These are phyloP conservation scores for Micrasema minimum DNA, from an alignment of 1,140 invertebrate species.

Conservation along the genomic window DNA sequence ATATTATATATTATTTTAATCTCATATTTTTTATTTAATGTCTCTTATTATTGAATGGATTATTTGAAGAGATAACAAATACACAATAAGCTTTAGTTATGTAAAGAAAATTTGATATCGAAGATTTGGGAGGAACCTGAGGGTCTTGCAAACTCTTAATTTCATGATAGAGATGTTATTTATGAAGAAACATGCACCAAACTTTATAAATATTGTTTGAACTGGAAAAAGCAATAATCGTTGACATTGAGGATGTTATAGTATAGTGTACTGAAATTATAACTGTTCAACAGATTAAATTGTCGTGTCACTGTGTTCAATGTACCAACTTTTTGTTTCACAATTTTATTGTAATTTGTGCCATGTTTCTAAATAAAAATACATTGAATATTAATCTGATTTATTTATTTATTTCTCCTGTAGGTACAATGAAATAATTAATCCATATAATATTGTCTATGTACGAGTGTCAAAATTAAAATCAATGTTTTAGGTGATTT, in stretches of 20 bases:
- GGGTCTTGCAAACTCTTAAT: constrained; percentile 40
- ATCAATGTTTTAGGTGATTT: no score
- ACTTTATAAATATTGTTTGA: constrained; percentile 5
- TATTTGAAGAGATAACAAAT: constrained; percentile 42
- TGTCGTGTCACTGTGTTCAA: not conserved
- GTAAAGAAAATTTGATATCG: constrained; percentile 28
- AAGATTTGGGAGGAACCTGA: not conserved
- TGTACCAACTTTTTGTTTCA: not conserved
- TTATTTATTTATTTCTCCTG: constrained; percentile 26
- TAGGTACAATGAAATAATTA: not conserved
- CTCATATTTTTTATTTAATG: constrained; percentile 12
- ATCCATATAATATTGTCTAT: no score
- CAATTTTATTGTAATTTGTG: constrained; percentile 40
- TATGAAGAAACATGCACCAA: constrained; percentile 48
- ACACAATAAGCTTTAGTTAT: constrained; percentile 30
- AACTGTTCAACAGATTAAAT: no score
- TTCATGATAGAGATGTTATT: constrained; percentile 48
- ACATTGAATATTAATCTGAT: constrained; percentile 43
- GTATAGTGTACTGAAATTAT: constrained; percentile 1
- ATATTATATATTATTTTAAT: no score
- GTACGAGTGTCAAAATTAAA: no score
- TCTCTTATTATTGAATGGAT: constrained; percentile 36
- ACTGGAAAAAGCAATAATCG: constrained; percentile 6
- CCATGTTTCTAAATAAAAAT: constrained; percentile 53
- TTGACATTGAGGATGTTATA: not conserved